A percentile compares a stretch with the other conserved stretches of the same genome.
These are phyloP conservation scores for Drosophila saltans DNA, from an alignment of 1,140 invertebrate genomes.

Conservation along the genomic window DNA sequence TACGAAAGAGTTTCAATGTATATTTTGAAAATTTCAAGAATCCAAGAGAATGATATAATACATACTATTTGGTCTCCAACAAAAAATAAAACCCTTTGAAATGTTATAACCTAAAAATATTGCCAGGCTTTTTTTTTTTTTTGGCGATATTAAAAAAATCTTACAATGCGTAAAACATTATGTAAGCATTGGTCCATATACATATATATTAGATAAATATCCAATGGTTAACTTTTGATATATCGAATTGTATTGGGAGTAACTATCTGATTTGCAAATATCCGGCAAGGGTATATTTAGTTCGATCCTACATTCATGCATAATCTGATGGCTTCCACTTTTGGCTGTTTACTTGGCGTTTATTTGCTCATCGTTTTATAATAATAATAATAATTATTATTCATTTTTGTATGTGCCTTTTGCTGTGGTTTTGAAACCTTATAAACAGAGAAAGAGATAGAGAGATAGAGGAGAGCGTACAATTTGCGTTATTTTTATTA, in stretches of 20 bases:
- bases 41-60: background rate
- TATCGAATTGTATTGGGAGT: background rate
- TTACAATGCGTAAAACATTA: no score
- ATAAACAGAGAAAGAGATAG: slow-evolving; percentile 8
- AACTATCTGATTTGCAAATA: no score
- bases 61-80: background rate
- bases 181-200: background rate
- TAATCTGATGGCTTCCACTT: slow-evolving; percentile 37
- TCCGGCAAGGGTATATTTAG: slow-evolving; percentile 28
- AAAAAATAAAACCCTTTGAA: no score
- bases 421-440: slow-evolving; percentile 73
- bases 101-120: no score
- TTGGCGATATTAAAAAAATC: background rate
- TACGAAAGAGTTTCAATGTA: no score
- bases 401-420: slow-evolving; percentile 52
- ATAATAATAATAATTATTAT: slow-evolving; percentile 54
- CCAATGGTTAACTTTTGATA: background rate
- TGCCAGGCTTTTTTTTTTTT: no score
- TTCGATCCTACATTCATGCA: background rate
- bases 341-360: slow-evolving; percentile 40
- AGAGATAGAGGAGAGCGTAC: slow-evolving; percentile 39
- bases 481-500: slow-evolving; percentile 27
- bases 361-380: slow-evolving; percentile 62
- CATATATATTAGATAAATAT: background rate
- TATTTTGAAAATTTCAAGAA: background rate